Base-by-base conservation (phyloP, 53 echinoderm and acorn worm genomes). In the Actinopyga echinites region DNA sequence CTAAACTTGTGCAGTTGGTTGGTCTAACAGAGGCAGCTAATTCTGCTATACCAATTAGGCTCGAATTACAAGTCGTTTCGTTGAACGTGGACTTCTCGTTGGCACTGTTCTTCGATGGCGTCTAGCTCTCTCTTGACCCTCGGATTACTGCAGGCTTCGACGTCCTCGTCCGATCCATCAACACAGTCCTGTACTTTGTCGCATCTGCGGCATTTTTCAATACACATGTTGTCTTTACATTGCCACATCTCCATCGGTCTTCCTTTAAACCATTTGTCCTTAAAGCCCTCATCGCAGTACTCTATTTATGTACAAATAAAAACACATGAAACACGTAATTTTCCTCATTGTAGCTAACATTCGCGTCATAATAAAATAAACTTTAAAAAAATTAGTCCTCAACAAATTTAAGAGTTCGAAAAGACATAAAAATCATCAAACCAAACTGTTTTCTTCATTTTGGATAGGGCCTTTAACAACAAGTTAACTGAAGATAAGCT, bases 141-240 rank as follows among this genome's bases (percentile, higher is more conserved):
- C 15, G 17, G 49, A 15, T 49, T 17, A 1, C 49, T 49, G 49
- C 49, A 49, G 3, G 20, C 24, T 20, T 30, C 62, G 15, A 21
- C 28, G 31, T 23, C 22, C 44, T 71, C 71, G 42, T 71, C 71
- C 23, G 71, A 71, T 28, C 44, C 71, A 26, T 71, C 71, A 21
- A 25, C 12, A 20, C 71, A 71, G 21, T 71, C 71, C 22, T 71
- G 13, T 40, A 35, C 22, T 12, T 22, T 22, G 13, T 71, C 71
- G 24, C 71, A 71, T 25, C 9, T 40, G 19, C 25, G 44, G 7
- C 71, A 71, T 24, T 71, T 34, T 24, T 71, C 71, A 26, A 40
- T 71, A 26, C 71, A 71, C 71, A 71, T 71, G 1, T 22, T 22
- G 44, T 71, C 71, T 6, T 40, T 7, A 26, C 71, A 71, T 4